Percentiles rank a stretch among this genome's conserved stretches.
phyloP scores from a whole-genome alignment of 1,140 invertebrate species.

The Caenorhabditis inopinata region DNA sequence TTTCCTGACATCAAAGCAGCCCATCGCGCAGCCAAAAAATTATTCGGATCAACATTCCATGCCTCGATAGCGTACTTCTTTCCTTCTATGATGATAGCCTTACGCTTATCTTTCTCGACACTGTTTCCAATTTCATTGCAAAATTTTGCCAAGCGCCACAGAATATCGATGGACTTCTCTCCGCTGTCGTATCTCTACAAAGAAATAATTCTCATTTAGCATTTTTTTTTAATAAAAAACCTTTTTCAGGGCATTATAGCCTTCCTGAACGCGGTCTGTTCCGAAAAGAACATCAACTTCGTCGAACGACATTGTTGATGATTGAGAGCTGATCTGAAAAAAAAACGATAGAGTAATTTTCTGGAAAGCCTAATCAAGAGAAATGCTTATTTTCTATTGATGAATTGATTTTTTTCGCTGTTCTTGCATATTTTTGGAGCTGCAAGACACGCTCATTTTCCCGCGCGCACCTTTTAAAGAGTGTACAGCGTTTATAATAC shows the following conservation, averaged over 20 bases:
- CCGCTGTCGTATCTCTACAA: conserved; percentile 33
- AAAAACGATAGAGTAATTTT: neutral
- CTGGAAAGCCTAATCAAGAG: too few species aligned
- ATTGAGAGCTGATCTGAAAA: neutral
- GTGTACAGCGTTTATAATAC: too few species aligned
- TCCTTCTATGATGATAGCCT: conserved; percentile 46
- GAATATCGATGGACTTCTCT: conserved; percentile 21
- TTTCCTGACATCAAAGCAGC: conserved; percentile 51
- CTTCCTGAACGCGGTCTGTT: conserved; percentile 25
- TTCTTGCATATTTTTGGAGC: too few species aligned
- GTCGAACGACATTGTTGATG: conserved; percentile 25
- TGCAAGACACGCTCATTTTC: too few species aligned
- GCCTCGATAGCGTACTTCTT: conserved; percentile 39
- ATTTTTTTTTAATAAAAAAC: neutral
- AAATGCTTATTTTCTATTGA: too few species aligned
- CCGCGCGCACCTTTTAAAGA: too few species aligned
- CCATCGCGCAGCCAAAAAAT: conserved; percentile 55
- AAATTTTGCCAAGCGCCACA: conserved; percentile 40
- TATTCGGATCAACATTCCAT: conserved; percentile 32
- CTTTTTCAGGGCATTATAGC: conserved; percentile 34
- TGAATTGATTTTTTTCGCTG: too few species aligned
- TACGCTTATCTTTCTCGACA: conserved; percentile 37
- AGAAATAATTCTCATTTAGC: neutral
- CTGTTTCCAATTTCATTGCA: conserved; percentile 9
- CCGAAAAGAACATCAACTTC: conserved; percentile 32